Conservation (phyloP, 2,888 invertebrate genomes). For the Drosophila austrosaltans region DNA sequence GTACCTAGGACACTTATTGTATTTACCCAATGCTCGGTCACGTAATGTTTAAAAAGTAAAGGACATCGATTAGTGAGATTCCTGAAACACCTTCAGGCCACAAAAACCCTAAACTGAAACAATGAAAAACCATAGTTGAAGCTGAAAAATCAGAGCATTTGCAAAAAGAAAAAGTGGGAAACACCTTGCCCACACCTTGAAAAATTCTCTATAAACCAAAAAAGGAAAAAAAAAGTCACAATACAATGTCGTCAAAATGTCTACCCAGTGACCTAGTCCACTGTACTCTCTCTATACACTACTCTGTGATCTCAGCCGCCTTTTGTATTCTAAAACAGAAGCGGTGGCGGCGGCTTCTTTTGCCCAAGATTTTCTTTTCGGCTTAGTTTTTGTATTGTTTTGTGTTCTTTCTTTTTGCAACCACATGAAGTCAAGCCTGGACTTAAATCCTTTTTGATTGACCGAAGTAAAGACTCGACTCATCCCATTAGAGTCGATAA, state of each 20-base stretch:
- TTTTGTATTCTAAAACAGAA: constrained; percentile 49
- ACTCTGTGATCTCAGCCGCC: constrained; percentile 59
- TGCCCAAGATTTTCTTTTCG: constrained; percentile 59
- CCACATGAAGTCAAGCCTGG: constrained; percentile 52
- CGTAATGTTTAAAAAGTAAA: constrained; percentile 25
- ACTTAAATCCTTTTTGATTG: constrained; percentile 59
- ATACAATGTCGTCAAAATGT: constrained; percentile 70
- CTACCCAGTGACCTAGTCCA: constrained; percentile 67
- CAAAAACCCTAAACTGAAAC: constrained; percentile 16
- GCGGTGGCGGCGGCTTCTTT: constrained; percentile 65
- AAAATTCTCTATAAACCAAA: neutral
- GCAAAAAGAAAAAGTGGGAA: constrained; percentile 55
- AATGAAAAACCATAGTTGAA: constrained; percentile 6
- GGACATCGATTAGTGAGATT: constrained; percentile 38
- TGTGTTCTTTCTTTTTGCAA: neutral
- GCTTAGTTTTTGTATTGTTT: constrained; percentile 20
- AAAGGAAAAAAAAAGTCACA: constrained; percentile 9
- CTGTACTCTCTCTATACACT: constrained; percentile 15
- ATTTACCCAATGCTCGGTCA: constrained; percentile 3
- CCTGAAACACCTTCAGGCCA: constrained; percentile 59
- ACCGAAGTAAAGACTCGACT: constrained; percentile 41
- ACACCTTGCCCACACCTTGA: constrained; percentile 58
- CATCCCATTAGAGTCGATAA: constrained; percentile 62
- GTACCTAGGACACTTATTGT: constrained; percentile 15
- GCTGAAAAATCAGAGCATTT: constrained; percentile 69